These are phyloP conservation scores for Aphodius sticticus DNA, from an alignment of 2,888 invertebrate genomes.

Conservation along the genomic window DNA sequence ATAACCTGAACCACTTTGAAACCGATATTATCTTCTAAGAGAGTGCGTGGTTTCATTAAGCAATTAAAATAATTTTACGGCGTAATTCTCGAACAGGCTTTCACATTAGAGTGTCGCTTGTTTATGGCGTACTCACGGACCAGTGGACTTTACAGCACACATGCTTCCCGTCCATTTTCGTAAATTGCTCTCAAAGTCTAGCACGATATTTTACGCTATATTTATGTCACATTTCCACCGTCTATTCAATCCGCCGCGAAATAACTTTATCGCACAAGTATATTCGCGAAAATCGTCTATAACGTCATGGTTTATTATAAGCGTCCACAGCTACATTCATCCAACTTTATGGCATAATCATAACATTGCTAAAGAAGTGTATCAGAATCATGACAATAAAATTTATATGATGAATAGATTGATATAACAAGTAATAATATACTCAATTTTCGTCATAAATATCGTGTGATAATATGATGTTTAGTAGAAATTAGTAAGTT, in stretches of 20 bases:
- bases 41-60: neutral
- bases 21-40: neutral
- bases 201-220: conserved; percentile 4
- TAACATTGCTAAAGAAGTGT: neutral
- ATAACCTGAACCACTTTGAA: neutral
- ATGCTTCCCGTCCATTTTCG: neutral
- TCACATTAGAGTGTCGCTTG: neutral
- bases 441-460: too few relatives aligned
- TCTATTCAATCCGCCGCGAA: neutral
- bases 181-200: neutral
- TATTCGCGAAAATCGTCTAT: neutral
- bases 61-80: neutral
- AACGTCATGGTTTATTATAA: neutral
- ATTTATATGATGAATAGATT: neutral
- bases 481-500: too few relatives aligned
- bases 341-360: neutral
- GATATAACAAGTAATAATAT: too few relatives aligned
- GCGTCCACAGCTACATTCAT: too few relatives aligned
- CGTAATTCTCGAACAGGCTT: neutral
- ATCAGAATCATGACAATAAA: neutral
- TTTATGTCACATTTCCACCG: neutral
- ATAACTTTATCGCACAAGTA: neutral
- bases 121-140: neutral
- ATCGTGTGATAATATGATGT: too few relatives aligned
- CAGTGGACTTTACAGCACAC: neutral